Evolutionary conservation across 2,888 invertebrate species (phyloP), one percentile per base, ranked within the genome.

Genomic region (Nysson spinosus): DNA sequence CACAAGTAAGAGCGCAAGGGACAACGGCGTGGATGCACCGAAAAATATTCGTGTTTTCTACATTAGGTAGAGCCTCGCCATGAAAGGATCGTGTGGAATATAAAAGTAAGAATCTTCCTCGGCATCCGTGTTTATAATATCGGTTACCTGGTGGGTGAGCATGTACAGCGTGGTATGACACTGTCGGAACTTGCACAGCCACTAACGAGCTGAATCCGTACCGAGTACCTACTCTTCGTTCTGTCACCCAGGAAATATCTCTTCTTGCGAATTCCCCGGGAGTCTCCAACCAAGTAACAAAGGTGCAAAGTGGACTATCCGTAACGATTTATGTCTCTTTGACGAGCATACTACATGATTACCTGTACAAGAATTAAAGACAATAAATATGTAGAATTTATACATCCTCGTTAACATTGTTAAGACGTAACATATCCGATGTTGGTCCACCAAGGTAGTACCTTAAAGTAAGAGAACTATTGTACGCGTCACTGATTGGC

Each of bases 221-320:
- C 46, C 49, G 28, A 46, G 44, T 42, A 55, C 40, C 40, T 43
- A 55, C 61, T 68, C 68, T 62, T 46, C 67, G 72, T 71, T 78
- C 77, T 74, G 77, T 78, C 80, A 75, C 66, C 77, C 72, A 79
- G 83, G 56, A 81, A 81, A 79, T 81, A 81, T 77, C 78, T n/a
- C n/a, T n/a, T n/a, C n/a, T 72, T 42, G 49, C 60, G 47, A 32
- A 39, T 46, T n/a, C n/a, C n/a, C n/a, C n/a, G n/a, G n/a, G n/a
- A n/a, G n/a, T n/a, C n/a, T n/a, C n/a, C n/a, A n/a, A n/a, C n/a
- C n/a, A n/a, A n/a, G n/a, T n/a, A n/a, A n/a, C n/a, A n/a, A n/a
- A n/a, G n/a, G n/a, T n/a, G n/a, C n/a, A n/a, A n/a, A n/a, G n/a
- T n/a, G n/a, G n/a, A n/a, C n/a, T n/a, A n/a, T n/a, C n/a, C n/a